Evolutionary conservation across 2,797 vertebrate species (phyloP).

Genomic region (Prunella strophiata): DNA sequence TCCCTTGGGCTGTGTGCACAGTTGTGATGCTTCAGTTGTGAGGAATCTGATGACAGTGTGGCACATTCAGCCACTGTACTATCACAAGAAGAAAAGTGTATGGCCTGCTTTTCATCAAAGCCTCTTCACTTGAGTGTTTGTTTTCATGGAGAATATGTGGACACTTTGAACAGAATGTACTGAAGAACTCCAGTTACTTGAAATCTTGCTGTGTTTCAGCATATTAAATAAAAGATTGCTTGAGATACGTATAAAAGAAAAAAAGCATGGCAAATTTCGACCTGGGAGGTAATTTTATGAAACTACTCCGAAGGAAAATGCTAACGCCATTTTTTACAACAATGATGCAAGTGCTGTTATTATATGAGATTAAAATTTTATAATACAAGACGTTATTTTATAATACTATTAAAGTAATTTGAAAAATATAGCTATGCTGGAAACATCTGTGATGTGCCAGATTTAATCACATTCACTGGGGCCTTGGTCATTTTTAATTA

Average conservation of each 20-base stretch:
- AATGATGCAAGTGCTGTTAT: background rate
- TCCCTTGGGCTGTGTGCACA: background rate
- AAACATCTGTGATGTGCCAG: constrained; percentile 57
- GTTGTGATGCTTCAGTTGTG: background rate
- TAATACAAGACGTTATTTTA: background rate
- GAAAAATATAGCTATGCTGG: background rate
- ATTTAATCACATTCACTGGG: constrained; percentile 48
- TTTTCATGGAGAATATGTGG: background rate
- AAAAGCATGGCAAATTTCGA: background rate
- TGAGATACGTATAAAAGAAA: background rate
- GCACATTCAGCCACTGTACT: background rate
- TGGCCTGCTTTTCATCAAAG: background rate
- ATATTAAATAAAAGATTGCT: background rate
- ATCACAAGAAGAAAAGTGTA: background rate
- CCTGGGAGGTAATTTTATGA: background rate
- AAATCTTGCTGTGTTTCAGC: background rate
- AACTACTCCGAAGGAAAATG: background rate
- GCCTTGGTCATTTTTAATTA: constrained; percentile 62
- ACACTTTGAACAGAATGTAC: background rate
- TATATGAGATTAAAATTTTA: background rate
- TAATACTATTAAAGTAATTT: constrained; percentile 27
- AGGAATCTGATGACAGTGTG: background rate
- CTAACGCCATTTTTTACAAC: background rate
- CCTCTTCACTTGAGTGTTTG: background rate
- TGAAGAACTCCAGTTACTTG: background rate